These are phyloP conservation scores for Phrynocephalus versicolor DNA, from an alignment of 2,113 vertebrate genomes.

Conservation along the genomic window DNA sequence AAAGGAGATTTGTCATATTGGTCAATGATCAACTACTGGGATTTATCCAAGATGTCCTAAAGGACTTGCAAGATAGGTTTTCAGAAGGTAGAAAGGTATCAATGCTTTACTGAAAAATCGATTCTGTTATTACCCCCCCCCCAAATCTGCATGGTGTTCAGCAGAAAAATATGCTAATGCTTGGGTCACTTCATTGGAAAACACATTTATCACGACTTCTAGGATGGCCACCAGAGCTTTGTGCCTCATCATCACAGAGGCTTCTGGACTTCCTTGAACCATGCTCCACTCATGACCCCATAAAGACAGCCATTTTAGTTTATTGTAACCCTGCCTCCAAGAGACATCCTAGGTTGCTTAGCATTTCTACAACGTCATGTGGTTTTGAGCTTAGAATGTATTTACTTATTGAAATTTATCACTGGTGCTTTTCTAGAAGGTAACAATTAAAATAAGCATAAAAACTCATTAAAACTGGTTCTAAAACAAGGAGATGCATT, in stretches of 20 bases:
- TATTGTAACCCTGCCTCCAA: constrained; percentile 3
- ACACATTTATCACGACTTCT: constrained; percentile 66
- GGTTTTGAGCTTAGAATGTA: constrained; percentile 14
- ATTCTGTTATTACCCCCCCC: constrained; percentile 48
- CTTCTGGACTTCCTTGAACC: constrained; percentile 64
- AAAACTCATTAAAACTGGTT: background rate
- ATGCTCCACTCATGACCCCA: constrained; percentile 24
- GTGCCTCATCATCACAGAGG: constrained; percentile 32
- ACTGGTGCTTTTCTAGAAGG: background rate
- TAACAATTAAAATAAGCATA: background rate
- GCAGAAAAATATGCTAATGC: constrained; percentile 69
- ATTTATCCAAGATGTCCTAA: constrained; percentile 56
- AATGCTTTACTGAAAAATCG: constrained; percentile 71
- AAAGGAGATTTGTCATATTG: background rate
- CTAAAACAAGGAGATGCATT: background rate
- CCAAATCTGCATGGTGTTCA: constrained; percentile 54
- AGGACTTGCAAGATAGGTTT: constrained; percentile 44
- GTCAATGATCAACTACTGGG: background rate
- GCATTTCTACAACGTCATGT: constrained; percentile 49
- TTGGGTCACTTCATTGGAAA: constrained; percentile 62
- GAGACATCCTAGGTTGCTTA: constrained; percentile 45
- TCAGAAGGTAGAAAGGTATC: constrained; percentile 54
- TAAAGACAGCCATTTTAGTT: constrained; percentile 15
- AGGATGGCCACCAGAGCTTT: constrained; percentile 40
- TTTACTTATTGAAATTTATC: background rate